These are phyloP conservation scores for Blastobasis lacticolella DNA, from an alignment of 2,888 invertebrate genomes.

Conservation along the genomic window DNA sequence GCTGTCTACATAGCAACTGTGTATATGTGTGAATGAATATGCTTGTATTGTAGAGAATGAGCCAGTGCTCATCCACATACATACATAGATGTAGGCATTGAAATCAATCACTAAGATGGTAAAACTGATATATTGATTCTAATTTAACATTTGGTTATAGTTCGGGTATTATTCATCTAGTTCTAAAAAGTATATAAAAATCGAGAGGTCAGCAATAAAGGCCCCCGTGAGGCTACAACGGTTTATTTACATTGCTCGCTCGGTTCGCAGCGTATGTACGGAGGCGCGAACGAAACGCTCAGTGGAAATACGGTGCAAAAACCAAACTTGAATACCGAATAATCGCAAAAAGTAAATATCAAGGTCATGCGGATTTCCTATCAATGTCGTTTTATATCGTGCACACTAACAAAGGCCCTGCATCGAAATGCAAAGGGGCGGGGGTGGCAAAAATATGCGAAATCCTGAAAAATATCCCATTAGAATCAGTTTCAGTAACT, in stretches of 20 bases:
- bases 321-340: conserved; percentile 57
- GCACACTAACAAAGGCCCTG: conserved; percentile 74
- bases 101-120: too few relatives aligned
- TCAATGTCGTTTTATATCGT: conserved; percentile 72
- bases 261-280: conserved; percentile 47
- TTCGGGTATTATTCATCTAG: too few relatives aligned
- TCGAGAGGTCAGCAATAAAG: conserved; percentile 57
- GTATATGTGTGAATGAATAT: conserved; percentile 34
- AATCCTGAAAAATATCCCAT: conserved; percentile 58
- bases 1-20: conserved; percentile 44
- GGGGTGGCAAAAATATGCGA: conserved; percentile 69
- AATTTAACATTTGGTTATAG: too few relatives aligned
- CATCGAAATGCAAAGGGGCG: conserved; percentile 73
- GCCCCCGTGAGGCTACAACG: conserved; percentile 45
- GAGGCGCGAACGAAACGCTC: conserved; percentile 51
- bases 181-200: conserved; percentile 17
- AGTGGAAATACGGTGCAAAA: conserved; percentile 57
- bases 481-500: conserved; percentile 68
- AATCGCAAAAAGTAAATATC: conserved; percentile 68
- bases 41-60: conserved; percentile 13
- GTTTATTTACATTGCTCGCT: conserved; percentile 69
- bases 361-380: conserved; percentile 74
- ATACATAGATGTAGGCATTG: too few relatives aligned
- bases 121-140: too few relatives aligned
- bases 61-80: too few relatives aligned